phyloP scores from a whole-genome alignment of 2,797 vertebrate genomes.

The Lacerta bilineata region DNA sequence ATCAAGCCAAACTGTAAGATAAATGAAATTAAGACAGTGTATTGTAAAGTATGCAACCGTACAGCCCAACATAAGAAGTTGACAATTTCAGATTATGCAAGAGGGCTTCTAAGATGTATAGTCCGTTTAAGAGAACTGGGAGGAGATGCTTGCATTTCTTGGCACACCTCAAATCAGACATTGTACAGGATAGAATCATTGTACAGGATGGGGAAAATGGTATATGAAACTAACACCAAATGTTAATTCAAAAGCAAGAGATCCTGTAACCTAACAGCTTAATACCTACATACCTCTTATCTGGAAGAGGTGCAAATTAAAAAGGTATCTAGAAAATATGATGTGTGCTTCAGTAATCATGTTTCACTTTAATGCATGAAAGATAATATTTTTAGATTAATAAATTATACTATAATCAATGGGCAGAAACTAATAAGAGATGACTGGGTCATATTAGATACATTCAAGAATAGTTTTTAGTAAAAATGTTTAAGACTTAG shows the following conservation, averaged over 20 bases:
- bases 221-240: constrained; percentile 57
- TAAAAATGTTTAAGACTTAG: constrained; percentile 48
- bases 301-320: constrained; percentile 43
- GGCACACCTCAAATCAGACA: constrained; percentile 35
- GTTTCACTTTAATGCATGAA: constrained; percentile 55
- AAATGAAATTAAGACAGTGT: neutral
- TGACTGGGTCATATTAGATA: constrained; percentile 6
- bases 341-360: constrained; percentile 50
- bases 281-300: constrained; percentile 53
- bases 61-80: neutral
- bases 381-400: constrained; percentile 55
- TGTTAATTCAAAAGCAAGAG: constrained; percentile 54
- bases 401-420: constrained; percentile 50
- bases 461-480: constrained; percentile 73
- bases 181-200: constrained; percentile 33
- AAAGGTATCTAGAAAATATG: constrained; percentile 50
- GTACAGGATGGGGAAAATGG: constrained; percentile 29
- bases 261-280: constrained; percentile 24
- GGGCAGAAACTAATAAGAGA: constrained; percentile 51
- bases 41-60: constrained; percentile 22
- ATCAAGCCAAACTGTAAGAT: neutral
- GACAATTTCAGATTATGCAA: neutral
- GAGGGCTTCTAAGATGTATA: constrained; percentile 9
- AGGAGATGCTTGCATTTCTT: constrained; percentile 46
- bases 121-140: constrained; percentile 43